Evolutionary conservation across 1,140 invertebrate species (phyloP).

Genomic region (Drosophila carrolli): DNA sequence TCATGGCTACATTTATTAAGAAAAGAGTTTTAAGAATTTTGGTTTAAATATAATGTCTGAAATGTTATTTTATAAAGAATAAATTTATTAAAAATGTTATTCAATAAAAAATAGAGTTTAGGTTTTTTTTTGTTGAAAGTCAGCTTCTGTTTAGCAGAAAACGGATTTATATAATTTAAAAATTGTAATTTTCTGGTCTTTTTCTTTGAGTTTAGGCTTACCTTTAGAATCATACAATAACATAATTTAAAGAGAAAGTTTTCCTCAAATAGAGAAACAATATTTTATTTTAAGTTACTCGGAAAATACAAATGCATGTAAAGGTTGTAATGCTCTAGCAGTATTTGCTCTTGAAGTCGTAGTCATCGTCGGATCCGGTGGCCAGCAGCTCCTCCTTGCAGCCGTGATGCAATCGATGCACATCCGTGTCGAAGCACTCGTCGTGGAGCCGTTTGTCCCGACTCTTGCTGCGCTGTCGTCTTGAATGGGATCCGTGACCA

Average conservation of each 20-base stretch:
- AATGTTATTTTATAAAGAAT: too few species aligned
- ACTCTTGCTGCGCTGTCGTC: conserved; percentile 70
- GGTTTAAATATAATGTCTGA: too few species aligned
- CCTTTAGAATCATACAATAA: too few species aligned
- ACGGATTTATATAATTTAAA: too few species aligned
- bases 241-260: background rate
- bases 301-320: conserved; percentile 19
- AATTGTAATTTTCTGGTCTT: too few species aligned
- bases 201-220: too few species aligned
- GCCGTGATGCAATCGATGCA: conserved; percentile 74
- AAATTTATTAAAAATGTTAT: too few species aligned
- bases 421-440: conserved; percentile 77
- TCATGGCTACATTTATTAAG: too few species aligned
- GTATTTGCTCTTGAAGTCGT: conserved; percentile 72
- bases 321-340: conserved; percentile 21
- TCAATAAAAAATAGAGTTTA: too few species aligned
- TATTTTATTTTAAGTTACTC: conserved; percentile 3
- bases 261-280: background rate
- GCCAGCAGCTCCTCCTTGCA: conserved; percentile 68
- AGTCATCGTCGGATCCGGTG: conserved; percentile 70
- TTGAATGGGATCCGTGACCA: conserved; percentile 41
- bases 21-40: too few species aligned
- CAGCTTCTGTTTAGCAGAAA: too few species aligned
- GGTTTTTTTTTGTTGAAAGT: too few species aligned
- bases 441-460: conserved; percentile 73